Base-by-base conservation (phyloP, 2,113 vertebrate species). In the Nematolebias whitei region DNA sequence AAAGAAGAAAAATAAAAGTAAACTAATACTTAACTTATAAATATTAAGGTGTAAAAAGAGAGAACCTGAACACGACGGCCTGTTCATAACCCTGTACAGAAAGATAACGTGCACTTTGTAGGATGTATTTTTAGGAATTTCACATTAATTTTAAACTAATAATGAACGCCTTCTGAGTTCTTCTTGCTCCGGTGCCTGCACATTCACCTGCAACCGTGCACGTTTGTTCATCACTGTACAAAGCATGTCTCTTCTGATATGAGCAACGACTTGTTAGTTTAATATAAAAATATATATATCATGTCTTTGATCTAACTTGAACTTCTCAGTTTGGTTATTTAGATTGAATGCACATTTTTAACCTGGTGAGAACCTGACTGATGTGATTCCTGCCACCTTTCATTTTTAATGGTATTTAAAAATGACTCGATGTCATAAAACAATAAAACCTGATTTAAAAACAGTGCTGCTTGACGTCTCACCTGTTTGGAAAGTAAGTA, bases 361-460 rank as follows among this genome's bases (percentile, higher is more conserved):
- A 62, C 39, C 69, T 64, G 26, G 22, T 63, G 39, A 74, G 29
- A 54, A 51, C 35, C 26, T 32, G 23, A 10, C n/a, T 48, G 9
- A 1, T 23, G 40, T 2, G 13, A 60, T 38, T 35, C 26, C 44
- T 63, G n/a, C 45, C 18, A 12, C 43, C 29, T 47, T 51, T 24
- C 32, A 24, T 64, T 2, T 8, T 41, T 64, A 24, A 19, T 64
- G 47, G 47, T 78, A 71, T 61, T 35, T 15, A 2, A 73, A 58
- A 58, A 53, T 19, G 3, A 24, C 19, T n/a, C 19, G 18, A 53
- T 67, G 47, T 67, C 60, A 62, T 59, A 22, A 70, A 60, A 53
- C 29, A 80, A 85, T 82, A 84, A 84, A 88, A 58, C 7, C 63
- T 47, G 8, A n/a, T n/a, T n/a, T n/a, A n/a, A n/a, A n/a, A n/a